A percentile compares a stretch with the other conserved stretches of the same genome.
These are phyloP conservation scores for Tenualosa ilisha DNA, from an alignment of 2,797 vertebrate species.

Conservation along the genomic window DNA sequence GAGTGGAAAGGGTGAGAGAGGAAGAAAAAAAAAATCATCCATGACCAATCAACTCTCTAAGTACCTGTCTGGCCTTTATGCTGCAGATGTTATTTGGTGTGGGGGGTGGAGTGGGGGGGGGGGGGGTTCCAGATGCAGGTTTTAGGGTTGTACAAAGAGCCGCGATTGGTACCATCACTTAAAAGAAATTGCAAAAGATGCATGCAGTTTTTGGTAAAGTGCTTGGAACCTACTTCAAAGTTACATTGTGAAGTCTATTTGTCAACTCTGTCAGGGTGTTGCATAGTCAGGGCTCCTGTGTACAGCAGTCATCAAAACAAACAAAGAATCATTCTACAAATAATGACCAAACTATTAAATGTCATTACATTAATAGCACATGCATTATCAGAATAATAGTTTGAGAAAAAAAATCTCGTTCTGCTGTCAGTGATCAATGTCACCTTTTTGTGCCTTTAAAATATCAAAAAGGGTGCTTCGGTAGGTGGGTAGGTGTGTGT, in stretches of 20 bases:
- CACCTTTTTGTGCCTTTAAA: background rate
- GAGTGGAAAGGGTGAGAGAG: conserved; percentile 31
- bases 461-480: background rate
- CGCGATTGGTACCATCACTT: conserved; percentile 66
- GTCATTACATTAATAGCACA: background rate
- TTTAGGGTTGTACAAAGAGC: conserved; percentile 58
- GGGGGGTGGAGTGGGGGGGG: conserved; percentile 21
- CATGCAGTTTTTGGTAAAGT: background rate
- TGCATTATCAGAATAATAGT: background rate
- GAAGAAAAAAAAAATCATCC: conserved; percentile 70
- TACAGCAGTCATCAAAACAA: background rate
- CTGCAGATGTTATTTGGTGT: conserved; percentile 77
- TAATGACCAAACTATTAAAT: background rate
- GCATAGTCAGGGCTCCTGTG: background rate
- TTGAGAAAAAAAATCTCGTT: too few species aligned
- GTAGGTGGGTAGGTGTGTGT: too few species aligned
- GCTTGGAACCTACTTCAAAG: conserved; percentile 14
- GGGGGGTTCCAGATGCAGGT: conserved; percentile 69
- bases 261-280: background rate
- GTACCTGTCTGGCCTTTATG: conserved; percentile 80
- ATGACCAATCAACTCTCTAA: conserved; percentile 80
- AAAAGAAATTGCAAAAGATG: conserved; percentile 45
- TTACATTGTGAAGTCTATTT: conserved; percentile 10
- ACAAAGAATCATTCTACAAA: background rate
- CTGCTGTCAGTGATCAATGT: background rate